Evolutionary conservation across 2,113 vertebrate species (phyloP).

Genomic region (Tursiops truncatus): DNA sequence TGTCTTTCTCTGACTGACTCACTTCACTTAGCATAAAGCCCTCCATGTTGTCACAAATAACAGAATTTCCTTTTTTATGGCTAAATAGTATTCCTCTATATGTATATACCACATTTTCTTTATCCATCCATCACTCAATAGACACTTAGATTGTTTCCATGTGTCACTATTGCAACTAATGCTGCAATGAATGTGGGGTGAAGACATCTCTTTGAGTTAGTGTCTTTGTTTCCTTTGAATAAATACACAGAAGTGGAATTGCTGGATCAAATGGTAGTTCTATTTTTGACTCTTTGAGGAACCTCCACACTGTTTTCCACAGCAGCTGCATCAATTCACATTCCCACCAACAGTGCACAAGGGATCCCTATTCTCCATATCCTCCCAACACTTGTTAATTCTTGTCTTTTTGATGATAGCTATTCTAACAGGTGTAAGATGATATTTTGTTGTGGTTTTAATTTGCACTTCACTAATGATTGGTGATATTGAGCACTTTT

Average conservation of each 20-base stretch:
- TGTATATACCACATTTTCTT: no score
- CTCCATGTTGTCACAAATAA: no score
- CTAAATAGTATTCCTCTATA: no score
- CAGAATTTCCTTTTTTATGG: no score
- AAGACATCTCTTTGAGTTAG: background rate
- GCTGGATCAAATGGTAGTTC: background rate
- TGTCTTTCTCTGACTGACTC: no score
- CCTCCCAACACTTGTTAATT: background rate
- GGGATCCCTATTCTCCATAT: background rate
- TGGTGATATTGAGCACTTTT: background rate
- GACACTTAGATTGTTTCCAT: no score
- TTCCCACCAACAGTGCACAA: background rate
- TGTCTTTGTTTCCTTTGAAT: background rate
- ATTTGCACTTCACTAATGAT: background rate
- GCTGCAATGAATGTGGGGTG: background rate
- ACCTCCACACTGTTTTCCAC: background rate
- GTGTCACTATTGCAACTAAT: no score
- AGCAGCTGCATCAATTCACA: background rate
- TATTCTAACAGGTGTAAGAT: background rate
- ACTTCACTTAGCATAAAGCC: no score
- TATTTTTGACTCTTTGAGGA: background rate
- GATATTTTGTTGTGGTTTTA: background rate
- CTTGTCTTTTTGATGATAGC: background rate
- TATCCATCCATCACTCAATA: no score
- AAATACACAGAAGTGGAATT: background rate